Evolutionary conservation across 2,113 vertebrate species (phyloP).

Genomic region (Aspiorhynchus laticeps): DNA sequence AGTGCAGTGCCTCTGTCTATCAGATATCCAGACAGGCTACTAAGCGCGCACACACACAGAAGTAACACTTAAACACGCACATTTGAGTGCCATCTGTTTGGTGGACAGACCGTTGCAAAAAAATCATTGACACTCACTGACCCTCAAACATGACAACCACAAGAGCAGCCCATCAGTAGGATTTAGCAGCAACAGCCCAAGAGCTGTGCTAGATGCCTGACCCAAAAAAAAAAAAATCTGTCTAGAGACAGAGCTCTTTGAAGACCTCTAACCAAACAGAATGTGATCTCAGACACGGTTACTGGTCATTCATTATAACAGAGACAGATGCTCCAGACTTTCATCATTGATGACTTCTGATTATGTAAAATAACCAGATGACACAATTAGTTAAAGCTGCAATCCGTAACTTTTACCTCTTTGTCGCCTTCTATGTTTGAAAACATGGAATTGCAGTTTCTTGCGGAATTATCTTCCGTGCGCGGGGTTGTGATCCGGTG

Average conservation of each 20-base stretch:
- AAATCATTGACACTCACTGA: slow-evolving; percentile 20
- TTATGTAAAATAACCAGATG: slow-evolving; percentile 27
- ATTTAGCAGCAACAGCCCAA: slow-evolving; percentile 6
- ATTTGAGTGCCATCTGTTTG: slow-evolving; percentile 29
- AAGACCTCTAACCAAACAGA: neutral
- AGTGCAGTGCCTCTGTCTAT: slow-evolving; percentile 50
- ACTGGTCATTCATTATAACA: slow-evolving; percentile 4
- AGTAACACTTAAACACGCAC: slow-evolving; percentile 15
- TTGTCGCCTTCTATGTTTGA: too few relatives aligned
- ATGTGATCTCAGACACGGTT: slow-evolving; percentile 6
- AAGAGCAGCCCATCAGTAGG: slow-evolving; percentile 20
- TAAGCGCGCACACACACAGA: neutral
- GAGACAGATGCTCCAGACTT: slow-evolving; percentile 11
- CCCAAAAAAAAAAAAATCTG: neutral
- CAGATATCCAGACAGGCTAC: slow-evolving; percentile 40
- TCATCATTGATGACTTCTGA: slow-evolving; percentile 18
- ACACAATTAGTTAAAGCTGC: slow-evolving; percentile 27
- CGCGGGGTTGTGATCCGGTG: too few relatives aligned
- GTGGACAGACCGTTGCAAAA: slow-evolving; percentile 8
- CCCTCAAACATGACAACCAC: slow-evolving; percentile 34
- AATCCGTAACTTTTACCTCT: too few relatives aligned
- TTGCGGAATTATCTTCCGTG: too few relatives aligned
- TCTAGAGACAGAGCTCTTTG: neutral
- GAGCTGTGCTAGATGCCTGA: neutral
- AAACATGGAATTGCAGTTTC: too few relatives aligned